Evolutionary conservation across 2,797 vertebrate genomes (phyloP), one percentile per base, ranked within the genome.

Genomic region (Helostoma temminkii): DNA sequence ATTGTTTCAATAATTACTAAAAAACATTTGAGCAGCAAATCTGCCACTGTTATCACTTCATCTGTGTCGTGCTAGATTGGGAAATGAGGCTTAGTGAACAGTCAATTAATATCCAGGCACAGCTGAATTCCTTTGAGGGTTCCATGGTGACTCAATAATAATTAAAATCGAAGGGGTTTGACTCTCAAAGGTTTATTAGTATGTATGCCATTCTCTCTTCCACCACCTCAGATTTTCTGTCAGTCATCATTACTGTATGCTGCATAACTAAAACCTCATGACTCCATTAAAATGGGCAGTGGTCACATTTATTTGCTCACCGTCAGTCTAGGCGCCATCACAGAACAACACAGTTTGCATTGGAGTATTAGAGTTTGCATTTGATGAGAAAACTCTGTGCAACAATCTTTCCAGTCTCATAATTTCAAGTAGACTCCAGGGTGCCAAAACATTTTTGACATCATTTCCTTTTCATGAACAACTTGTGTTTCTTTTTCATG

Each of bases 401-500:
- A 25, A 39, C 49, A 64, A 26, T 66, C 50, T 56, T 78, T 57
- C 39, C 32, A 56, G 43, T 45, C 62, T 77, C 66, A 71, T 88
- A 57, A 77, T 65, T 71, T 83, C 45, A 88, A 84, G 74, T 52
- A 70, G 63, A 68, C 77, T 80, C 50, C 5, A 72, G 63, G 48
- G 66, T 46, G 47, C 50, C 58, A 48, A 82, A 70, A 72, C 71
- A 74, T 25, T 81, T 82, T 60, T 83, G 60, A 76, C 79, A 76
- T 71, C 46, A 68, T 64, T 61, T 72, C 32, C 67, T 77, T 82
- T 88, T 80, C 55, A 76, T 71, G 42, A 80, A 62, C 61, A 75
- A 71, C 62, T 66, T 74, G 66, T 26, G 62, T 76, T 78, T 69
- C 42, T 52, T 77, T 78, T 70, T 64, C 47, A 67, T 68, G 65